Conservation (phyloP, 2,888 invertebrate species). For the Xestia rhomboidea region DNA sequence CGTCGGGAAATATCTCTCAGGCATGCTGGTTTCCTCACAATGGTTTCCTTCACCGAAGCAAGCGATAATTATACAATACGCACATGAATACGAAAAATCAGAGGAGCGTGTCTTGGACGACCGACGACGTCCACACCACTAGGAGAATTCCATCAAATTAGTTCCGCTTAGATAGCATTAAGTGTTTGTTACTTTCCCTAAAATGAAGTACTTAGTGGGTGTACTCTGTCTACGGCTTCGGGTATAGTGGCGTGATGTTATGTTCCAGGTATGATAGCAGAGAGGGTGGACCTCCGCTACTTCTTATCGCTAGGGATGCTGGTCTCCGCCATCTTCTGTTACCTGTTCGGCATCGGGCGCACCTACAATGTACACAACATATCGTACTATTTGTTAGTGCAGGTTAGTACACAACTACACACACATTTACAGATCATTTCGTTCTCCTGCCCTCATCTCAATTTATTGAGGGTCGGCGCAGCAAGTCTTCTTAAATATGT, state of each 20-base stretch:
- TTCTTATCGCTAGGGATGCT: constrained; percentile 98
- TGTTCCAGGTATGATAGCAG: constrained; percentile 95
- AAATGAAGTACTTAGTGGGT: neutral
- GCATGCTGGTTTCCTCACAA: too few species aligned
- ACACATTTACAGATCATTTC: neutral
- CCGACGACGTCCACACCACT: too few species aligned
- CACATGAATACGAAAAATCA: too few species aligned
- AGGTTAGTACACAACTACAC: constrained; percentile 87
- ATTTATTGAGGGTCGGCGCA: neutral
- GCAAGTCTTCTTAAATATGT: too few species aligned
- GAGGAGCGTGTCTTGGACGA: too few species aligned
- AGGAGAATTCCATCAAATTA: too few species aligned
- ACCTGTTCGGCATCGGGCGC: constrained; percentile 96
- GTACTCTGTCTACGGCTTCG: neutral
- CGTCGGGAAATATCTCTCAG: too few species aligned
- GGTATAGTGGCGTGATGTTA: neutral
- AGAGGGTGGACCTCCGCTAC: constrained; percentile 96
- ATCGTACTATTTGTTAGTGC: constrained; percentile 95
- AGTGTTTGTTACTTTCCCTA: too few species aligned
- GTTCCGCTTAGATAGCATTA: too few species aligned
- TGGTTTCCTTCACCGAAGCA: too few species aligned
- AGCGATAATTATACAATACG: too few species aligned
- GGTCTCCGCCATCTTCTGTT: constrained; percentile 95
- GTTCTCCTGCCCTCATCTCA: too few species aligned
- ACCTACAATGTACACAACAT: constrained; percentile 95